Base-by-base conservation (phyloP, 2,888 invertebrate genomes). In the Plusia festucae region DNA sequence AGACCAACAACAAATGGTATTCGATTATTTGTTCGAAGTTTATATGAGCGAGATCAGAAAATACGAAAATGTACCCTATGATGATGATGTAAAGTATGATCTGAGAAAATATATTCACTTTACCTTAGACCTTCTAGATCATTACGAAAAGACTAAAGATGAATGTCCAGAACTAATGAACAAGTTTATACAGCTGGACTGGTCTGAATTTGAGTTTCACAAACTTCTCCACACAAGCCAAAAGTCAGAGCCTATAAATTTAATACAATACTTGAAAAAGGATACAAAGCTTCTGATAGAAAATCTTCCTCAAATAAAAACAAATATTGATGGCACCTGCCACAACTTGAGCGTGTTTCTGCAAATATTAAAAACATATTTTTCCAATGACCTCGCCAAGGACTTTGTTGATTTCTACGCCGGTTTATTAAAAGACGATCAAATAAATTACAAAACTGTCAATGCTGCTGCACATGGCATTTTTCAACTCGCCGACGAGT, bases 361-460 rank as follows among this genome's bases (percentile, higher is more conserved):
- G 15, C 85, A 76, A 53, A 90, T 89, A 76, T 57, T 92, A 5
- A 88, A 78, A 80, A 78, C 87, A 55, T 92, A 90, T 69, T 92
- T 90, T 73, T 61, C 81, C 9, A 67, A 85, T 58, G 90, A 91
- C 68, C 59, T 90, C 30, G 81, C 86, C 0, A 79, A 83, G 62
- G 69, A 83, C 22, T 88, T 79, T 68, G 55, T 88, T 5, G 66
- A 77, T 9, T 84, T 84, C 52, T 88, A 85, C 44, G 64, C 77
- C 2, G 58, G 77, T 53, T 78, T 81, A 49, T 60, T 87, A 4
- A 16, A 16, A 16, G 51, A 44, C 3, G 63, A 71, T 1, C 8
- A 53, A 0, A 20, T 77, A 9, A 49, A 68, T 30, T 6, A 30
- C 15, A 66, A 18, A 49, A 44, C 20, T 18, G 63, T 66, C 5